Percentiles rank a stretch among this genome's conserved stretches.
phyloP scores from a whole-genome alignment of 2,797 vertebrate species.

The Neosilurus mollespiculum region DNA sequence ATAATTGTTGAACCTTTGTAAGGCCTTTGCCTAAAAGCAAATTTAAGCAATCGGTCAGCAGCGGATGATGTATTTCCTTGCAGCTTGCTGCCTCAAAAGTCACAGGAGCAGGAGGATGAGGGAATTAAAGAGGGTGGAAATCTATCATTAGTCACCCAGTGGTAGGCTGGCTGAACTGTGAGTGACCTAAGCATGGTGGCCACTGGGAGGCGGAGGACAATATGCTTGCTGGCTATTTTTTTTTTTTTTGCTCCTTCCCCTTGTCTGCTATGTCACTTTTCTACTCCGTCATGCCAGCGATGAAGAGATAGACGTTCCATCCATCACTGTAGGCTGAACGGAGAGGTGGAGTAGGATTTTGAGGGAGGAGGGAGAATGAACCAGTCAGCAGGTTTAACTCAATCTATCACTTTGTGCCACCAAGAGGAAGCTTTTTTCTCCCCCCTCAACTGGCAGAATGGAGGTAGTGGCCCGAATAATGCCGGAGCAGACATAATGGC shows the following conservation, averaged over 20 bases:
- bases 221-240: constrained; percentile 58
- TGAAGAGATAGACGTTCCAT: constrained; percentile 61
- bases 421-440: constrained; percentile 46
- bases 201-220: constrained; percentile 67
- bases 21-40: constrained; percentile 52
- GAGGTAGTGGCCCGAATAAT: constrained; percentile 51
- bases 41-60: constrained; percentile 60
- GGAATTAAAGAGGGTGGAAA: constrained; percentile 42
- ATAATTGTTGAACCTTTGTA: constrained; percentile 56
- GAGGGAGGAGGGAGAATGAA: constrained; percentile 67
- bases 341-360: constrained; percentile 44
- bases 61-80: constrained; percentile 54
- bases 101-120: constrained; percentile 28
- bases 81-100: constrained; percentile 24
- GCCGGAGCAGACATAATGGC: constrained; percentile 1
- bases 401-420: constrained; percentile 76
- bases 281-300: constrained; percentile 63
- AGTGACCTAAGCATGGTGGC: constrained; percentile 69
- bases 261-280: constrained; percentile 62
- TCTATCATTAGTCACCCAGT: constrained; percentile 46
- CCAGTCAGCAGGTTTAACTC: constrained; percentile 70
- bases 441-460: constrained; percentile 36
- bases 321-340: constrained; percentile 69
- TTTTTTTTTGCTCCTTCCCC: constrained; percentile 56
- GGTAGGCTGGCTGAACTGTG: constrained; percentile 69